Evolutionary conservation across 2,113 vertebrate genomes (phyloP).

Genomic region (Epinephelus fuscoguttatus): DNA sequence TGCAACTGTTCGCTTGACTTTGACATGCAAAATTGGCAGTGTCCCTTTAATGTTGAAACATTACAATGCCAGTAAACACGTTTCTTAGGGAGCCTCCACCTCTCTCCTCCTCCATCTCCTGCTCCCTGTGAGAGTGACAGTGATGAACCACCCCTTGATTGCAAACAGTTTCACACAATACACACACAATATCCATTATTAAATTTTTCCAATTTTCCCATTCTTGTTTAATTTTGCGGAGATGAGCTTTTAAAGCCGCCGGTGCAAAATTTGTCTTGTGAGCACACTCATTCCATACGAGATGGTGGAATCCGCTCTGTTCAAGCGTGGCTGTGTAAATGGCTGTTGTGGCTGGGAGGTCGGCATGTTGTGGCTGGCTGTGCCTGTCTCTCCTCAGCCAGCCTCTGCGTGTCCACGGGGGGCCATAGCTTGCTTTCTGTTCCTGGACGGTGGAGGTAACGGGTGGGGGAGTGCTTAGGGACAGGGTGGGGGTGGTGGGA

Average conservation of each 20-base stretch:
- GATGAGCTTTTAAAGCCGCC: conserved; percentile 57
- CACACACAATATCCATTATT: conserved; percentile 63
- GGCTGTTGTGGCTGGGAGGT: conserved; percentile 81
- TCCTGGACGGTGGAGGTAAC: conserved; percentile 46
- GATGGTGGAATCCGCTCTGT: conserved; percentile 46
- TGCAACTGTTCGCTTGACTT: conserved; percentile 8
- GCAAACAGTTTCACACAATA: conserved; percentile 67
- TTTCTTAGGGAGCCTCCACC: conserved; percentile 6
- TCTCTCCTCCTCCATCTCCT: conserved; percentile 28
- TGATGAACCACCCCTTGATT: conserved; percentile 59
- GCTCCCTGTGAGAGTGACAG: conserved; percentile 44
- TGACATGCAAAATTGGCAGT: neutral
- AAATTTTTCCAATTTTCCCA: conserved; percentile 31
- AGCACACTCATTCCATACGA: conserved; percentile 42
- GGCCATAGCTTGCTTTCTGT: conserved; percentile 54
- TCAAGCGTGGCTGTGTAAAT: conserved; percentile 71
- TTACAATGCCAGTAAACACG: neutral
- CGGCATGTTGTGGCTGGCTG: conserved; percentile 81
- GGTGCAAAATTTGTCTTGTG: conserved; percentile 51
- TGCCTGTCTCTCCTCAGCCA: conserved; percentile 56
- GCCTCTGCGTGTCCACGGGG: conserved; percentile 58
- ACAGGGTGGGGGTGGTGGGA: conserved; percentile 13
- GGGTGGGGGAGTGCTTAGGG: conserved; percentile 36
- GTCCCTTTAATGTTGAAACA: conserved; percentile 23
- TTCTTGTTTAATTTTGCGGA: conserved; percentile 56